Evolutionary conservation across 1,140 invertebrate genomes (phyloP).

Genomic region (Bombus impatiens): DNA sequence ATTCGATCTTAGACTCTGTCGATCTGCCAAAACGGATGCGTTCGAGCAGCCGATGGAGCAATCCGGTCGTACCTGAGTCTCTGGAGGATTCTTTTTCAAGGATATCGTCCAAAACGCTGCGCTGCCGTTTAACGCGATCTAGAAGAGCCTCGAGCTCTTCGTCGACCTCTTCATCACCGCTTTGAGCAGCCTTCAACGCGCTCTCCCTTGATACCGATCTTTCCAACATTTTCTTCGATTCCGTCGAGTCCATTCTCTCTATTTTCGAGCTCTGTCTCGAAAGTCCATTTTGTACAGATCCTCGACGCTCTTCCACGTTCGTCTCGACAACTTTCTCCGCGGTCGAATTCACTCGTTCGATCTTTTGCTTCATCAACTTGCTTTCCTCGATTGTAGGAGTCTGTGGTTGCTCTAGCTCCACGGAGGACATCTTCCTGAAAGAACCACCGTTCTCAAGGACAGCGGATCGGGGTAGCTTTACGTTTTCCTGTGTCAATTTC

Average conservation of each 20-base stretch:
- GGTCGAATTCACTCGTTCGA: slow-evolving; percentile 22
- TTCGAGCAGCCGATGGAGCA: slow-evolving; percentile 25
- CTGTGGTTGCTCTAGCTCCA: slow-evolving; percentile 29
- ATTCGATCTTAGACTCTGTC: slow-evolving; percentile 17
- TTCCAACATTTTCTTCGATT: slow-evolving; percentile 53
- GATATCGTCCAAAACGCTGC: slow-evolving; percentile 87
- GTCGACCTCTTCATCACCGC: slow-evolving; percentile 82
- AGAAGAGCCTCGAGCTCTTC: slow-evolving; percentile 85
- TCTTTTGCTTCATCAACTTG: slow-evolving; percentile 13
- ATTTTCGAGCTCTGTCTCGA: slow-evolving; percentile 65
- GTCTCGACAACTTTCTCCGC: slow-evolving; percentile 25
- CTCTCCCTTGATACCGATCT: slow-evolving; percentile 63
- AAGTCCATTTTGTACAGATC: slow-evolving; percentile 22
- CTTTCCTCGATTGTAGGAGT: slow-evolving; percentile 44
- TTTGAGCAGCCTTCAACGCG: slow-evolving; percentile 62
- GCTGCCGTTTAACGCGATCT: slow-evolving; percentile 86
- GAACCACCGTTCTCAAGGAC: slow-evolving; percentile 18
- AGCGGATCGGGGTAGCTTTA: not conserved
- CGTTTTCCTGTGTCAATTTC: slow-evolving; percentile 16
- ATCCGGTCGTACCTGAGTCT: slow-evolving; percentile 67
- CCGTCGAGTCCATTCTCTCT: slow-evolving; percentile 61
- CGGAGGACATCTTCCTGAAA: not conserved
- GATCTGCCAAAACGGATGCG: slow-evolving; percentile 32
- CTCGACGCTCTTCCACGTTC: slow-evolving; percentile 10
- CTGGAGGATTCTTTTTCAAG: slow-evolving; percentile 85